These are phyloP conservation scores for Spilosoma lubricipeda DNA, from an alignment of 2,888 invertebrate genomes.

Conservation along the genomic window DNA sequence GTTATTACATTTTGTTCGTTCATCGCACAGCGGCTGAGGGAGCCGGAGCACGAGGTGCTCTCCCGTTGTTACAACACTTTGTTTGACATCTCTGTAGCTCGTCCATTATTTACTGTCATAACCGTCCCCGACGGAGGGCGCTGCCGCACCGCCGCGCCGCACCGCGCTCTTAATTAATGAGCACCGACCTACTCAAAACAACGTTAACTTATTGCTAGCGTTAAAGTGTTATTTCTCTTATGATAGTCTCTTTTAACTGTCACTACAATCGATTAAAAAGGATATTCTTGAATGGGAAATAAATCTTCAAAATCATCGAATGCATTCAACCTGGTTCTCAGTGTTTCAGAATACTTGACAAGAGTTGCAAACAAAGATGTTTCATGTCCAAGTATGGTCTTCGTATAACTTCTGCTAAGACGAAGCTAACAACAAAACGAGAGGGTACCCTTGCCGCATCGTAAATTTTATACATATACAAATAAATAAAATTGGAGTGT, in stretches of 20 bases:
- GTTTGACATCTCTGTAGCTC: conserved; percentile 64
- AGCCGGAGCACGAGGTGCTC: background rate
- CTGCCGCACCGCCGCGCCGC: background rate
- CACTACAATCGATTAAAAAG: background rate
- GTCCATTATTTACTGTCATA: conserved; percentile 64
- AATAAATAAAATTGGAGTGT: too few relatives aligned
- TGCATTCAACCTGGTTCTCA: background rate
- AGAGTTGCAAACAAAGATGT: background rate
- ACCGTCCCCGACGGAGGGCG: conserved; percentile 34
- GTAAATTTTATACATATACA: too few relatives aligned
- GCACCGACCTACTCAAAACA: conserved; percentile 28
- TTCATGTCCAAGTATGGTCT: background rate
- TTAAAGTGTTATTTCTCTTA: conserved; percentile 10
- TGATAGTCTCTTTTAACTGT: conserved; percentile 8
- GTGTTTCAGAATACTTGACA: background rate
- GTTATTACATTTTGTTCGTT: background rate
- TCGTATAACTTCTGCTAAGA: too few relatives aligned
- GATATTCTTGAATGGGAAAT: background rate
- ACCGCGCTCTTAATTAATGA: conserved; percentile 38
- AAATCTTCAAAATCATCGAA: background rate
- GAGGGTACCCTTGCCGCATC: too few relatives aligned
- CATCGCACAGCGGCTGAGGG: background rate
- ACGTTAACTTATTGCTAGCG: conserved; percentile 39
- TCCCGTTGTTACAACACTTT: background rate
- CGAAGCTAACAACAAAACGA: too few relatives aligned